Percentiles rank a stretch among this genome's conserved stretches.
These are phyloP conservation scores for Drymonia ruficornis DNA, from an alignment of 2,888 invertebrate genomes.

Conservation along the genomic window DNA sequence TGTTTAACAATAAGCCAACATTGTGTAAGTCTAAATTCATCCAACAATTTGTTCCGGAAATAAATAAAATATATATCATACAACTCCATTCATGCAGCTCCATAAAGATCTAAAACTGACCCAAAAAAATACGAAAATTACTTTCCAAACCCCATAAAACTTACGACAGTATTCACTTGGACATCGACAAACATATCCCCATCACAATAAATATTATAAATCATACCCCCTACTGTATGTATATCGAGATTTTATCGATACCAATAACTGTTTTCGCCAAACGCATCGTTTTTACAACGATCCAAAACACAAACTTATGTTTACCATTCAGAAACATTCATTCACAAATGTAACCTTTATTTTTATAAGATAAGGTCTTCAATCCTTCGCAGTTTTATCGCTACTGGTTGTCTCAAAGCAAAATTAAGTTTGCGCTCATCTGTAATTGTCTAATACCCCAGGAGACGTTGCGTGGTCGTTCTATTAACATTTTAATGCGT, in stretches of 20 bases:
- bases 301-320: conserved; percentile 21
- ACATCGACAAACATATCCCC: conserved; percentile 50
- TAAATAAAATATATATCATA: not conserved
- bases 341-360: conserved; percentile 1
- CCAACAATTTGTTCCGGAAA: not conserved
- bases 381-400: conserved; percentile 11
- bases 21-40: not conserved
- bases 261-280: conserved; percentile 58
- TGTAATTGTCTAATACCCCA: conserved; percentile 71
- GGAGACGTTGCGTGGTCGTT: conserved; percentile 61
- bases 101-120: conserved; percentile 20
- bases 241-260: conserved; percentile 66
- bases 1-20: not conserved
- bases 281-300: conserved; percentile 63
- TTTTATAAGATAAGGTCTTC: conserved; percentile 10
- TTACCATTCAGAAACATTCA: conserved; percentile 7
- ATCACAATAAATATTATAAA: conserved; percentile 63
- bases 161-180: conserved; percentile 34
- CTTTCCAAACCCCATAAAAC: conserved; percentile 28
- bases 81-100: not conserved
- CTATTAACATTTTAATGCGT: conserved; percentile 76
- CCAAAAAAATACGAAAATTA: conserved; percentile 9
- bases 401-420: conserved; percentile 9
- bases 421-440: conserved; percentile 36
- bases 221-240: conserved; percentile 56